Base-by-base conservation (phyloP, 2,113 vertebrate species). In the Brachirus orientalis region DNA sequence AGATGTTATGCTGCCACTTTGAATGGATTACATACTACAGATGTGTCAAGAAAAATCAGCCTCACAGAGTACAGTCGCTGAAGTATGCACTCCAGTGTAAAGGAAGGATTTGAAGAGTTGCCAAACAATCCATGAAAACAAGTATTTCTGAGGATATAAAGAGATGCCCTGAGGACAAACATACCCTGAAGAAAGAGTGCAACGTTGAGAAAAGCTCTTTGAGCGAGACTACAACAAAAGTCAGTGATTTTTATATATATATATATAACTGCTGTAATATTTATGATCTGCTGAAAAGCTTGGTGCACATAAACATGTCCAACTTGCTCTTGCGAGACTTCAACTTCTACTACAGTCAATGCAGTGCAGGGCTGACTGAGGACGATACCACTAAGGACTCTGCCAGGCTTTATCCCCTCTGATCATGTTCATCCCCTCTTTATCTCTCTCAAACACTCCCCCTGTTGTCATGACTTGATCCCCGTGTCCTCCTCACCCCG, bases 361-460 rank as follows among this genome's bases (percentile, higher is more conserved):
- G 19, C n/a, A 35, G 11, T 18, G 8, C 13, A 41, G 14, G 35
- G 10, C 11, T 70, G 75, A 67, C 77, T 61, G 56, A 59, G 51
- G 46, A 36, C 72, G 79, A 76, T 73, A 62, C 40, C 14, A 60
- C 68, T 65, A 7, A 78, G 71, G 55, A 68, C 68, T 75, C 69
- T 2, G 55, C 38, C 68, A 3, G 16, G 54, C 66, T 76, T 83
- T 69, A 83, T 81, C 74, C 70, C 60, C 47, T 72, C 64, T 74
- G 64, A 87, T 87, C 82, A 62, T 73, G 77, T 65, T 78, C 75
- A 82, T 81, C 79, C 81, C 38, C 48, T 71, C 57, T 84, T 84
- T 77, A 79, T 85, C 88, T 79, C 65, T 52, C 69, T 46, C 56
- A 19, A 80, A 82, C 65, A 80, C 69, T 78, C 54, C 81, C 75